Base-by-base conservation (phyloP, 1,140 invertebrate species). In the Archivesica marissinica region DNA sequence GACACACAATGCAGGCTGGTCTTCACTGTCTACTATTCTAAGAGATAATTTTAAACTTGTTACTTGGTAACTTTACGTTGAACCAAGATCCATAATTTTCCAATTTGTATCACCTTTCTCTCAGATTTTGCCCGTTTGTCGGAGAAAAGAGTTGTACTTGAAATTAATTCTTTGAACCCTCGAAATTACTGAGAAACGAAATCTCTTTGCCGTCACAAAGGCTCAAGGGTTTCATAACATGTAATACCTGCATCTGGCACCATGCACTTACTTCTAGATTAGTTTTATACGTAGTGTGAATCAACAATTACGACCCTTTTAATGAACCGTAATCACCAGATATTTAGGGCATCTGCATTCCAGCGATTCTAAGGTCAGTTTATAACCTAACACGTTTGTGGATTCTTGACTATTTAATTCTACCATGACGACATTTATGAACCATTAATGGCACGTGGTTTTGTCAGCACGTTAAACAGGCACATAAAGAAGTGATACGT, bases 351-450 rank as follows among this genome's bases (percentile, higher is more conserved):
- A 78, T 44, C n/a, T 0, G 0, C 1, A 64, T 39, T 6, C 38
- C 2, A 39, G 28, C 38, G n/a, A 25, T 44, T 41, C 11, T 6
- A 64, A 64, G 76, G 76, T 78, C 59, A 59, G 44, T 64, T 64
- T 56, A 78, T 78, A 78, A 78, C 76, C 76, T 78, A 61, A 78
- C 76, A 78, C 76, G 76, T 78, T 59, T 64, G 41, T 59, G 76
- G 50, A 39, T 64, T 64, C 54, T 47, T 78, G 59, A 78, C 76
- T 47, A 41, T 44, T 33, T 23, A 11, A 6, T 41, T 61, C 30
- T 64, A 61, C 56, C 76, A 78, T 64, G 56, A 41, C 54, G 41
- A 78, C 52, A 78, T 61, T 61, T 59, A 64, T 64, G 76, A 78
- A 20, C 76, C 75, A 33, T 23, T n/a, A n/a, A 20, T 41, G 23